Evolutionary conservation across 2,797 vertebrate genomes (phyloP).

Genomic region (Urophycis tenuis): DNA sequence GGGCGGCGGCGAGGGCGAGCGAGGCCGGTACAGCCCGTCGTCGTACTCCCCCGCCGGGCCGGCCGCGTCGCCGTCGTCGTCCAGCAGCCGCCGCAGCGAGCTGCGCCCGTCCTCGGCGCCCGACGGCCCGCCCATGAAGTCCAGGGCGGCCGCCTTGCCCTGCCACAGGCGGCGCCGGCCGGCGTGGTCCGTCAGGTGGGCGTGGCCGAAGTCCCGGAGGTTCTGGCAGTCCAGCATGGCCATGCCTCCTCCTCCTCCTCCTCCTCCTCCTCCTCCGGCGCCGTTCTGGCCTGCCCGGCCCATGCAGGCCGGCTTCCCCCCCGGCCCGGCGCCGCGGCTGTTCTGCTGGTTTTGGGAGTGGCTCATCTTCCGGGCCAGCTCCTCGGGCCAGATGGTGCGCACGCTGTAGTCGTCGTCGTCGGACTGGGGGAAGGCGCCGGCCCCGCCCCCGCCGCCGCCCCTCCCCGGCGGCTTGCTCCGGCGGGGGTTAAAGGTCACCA

Average conservation of each 20-base stretch:
- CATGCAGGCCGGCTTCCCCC: slow-evolving; percentile 46
- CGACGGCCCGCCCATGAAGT: slow-evolving; percentile 67
- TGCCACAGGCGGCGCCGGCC: slow-evolving; percentile 73
- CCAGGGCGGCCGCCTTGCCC: slow-evolving; percentile 74
- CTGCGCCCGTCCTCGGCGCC: slow-evolving; percentile 55
- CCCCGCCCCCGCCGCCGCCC: slow-evolving; percentile 40
- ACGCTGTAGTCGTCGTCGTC: slow-evolving; percentile 80
- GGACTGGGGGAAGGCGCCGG: slow-evolving; percentile 51
- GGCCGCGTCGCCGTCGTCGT: slow-evolving; percentile 54
- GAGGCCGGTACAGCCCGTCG: slow-evolving; percentile 52
- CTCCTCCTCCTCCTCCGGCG: slow-evolving; percentile 35
- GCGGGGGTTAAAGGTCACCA: slow-evolving; percentile 79
- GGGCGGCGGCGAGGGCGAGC: slow-evolving; percentile 62
- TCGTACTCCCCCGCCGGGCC: slow-evolving; percentile 57
- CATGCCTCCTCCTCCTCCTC: slow-evolving; percentile 46
- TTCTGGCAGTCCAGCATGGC: slow-evolving; percentile 71
- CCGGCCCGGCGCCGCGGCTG: slow-evolving; percentile 43
- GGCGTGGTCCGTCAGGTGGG: slow-evolving; percentile 64
- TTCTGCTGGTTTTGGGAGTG: slow-evolving; percentile 70
- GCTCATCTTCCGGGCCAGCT: slow-evolving; percentile 78
- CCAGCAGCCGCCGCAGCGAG: slow-evolving; percentile 72
- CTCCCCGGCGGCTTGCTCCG: slow-evolving; percentile 68
- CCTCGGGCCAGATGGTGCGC: slow-evolving; percentile 82
- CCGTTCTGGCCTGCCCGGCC: slow-evolving; percentile 55
- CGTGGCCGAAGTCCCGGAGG: slow-evolving; percentile 66